phyloP scores from a whole-genome alignment of 2,113 vertebrate genomes.

The Crotalus helleri region DNA sequence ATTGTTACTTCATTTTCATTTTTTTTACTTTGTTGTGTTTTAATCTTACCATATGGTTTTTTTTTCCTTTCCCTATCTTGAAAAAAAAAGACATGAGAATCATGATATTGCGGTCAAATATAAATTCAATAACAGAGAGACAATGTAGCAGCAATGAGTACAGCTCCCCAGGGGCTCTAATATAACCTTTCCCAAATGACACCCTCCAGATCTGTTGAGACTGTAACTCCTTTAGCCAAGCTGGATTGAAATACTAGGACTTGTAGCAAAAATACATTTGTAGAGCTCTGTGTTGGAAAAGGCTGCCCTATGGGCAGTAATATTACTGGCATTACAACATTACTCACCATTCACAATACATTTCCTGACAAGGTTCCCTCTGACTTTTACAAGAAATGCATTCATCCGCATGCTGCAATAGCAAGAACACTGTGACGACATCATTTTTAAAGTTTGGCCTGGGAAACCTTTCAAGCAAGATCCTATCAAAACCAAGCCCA shows the following conservation, averaged over 20 bases:
- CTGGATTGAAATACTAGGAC: neutral
- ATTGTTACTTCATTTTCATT: neutral
- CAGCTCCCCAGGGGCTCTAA: neutral
- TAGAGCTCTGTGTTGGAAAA: neutral
- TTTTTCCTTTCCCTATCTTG: neutral
- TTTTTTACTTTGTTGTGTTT: neutral
- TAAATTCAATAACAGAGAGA: neutral
- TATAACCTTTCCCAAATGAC: neutral
- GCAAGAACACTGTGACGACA: neutral
- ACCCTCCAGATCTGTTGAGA: neutral
- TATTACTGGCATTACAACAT: neutral
- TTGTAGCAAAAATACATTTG: neutral
- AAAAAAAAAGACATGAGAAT: neutral
- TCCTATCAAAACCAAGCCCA: neutral
- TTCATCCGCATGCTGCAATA: neutral
- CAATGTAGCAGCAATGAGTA: neutral
- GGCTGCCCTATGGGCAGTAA: neutral
- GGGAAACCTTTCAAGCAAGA: neutral
- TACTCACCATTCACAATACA: neutral
- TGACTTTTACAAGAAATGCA: neutral
- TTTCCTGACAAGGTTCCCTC: neutral
- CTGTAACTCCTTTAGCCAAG: neutral
- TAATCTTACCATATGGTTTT: neutral
- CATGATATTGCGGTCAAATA: neutral
- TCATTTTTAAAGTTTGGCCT: neutral